Conservation (phyloP, 1,140 invertebrate species). For the Leptinotarsa defecta region DNA sequence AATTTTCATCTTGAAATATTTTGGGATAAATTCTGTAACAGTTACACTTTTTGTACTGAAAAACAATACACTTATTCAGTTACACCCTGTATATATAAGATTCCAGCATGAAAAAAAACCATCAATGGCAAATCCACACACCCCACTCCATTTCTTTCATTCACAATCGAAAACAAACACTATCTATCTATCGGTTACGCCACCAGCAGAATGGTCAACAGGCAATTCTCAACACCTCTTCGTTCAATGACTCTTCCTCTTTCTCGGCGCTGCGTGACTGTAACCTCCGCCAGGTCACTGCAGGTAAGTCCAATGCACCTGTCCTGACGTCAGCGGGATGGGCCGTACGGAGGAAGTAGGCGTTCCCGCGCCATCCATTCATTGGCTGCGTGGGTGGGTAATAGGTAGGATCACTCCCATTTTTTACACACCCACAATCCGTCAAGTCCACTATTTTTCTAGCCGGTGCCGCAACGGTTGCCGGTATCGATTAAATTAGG, state of each 20-base stretch:
- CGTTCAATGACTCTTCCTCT: constrained; percentile 7
- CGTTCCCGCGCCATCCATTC: constrained; percentile 18
- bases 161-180: too few relatives aligned
- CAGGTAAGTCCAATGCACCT: constrained; percentile 28
- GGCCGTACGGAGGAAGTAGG: constrained; percentile 18
- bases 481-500: neutral
- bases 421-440: constrained; percentile 28
- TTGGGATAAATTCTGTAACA: too few relatives aligned
- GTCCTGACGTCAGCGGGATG: constrained; percentile 23
- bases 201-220: neutral
- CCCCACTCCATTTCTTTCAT: too few relatives aligned
- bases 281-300: constrained; percentile 2
- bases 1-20: too few relatives aligned
- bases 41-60: too few relatives aligned
- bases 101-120: too few relatives aligned
- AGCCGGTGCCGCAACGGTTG: neutral
- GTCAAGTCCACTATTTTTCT: constrained; percentile 10
- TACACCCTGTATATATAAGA: too few relatives aligned
- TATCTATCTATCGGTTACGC: too few relatives aligned
- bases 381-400: constrained; percentile 24
- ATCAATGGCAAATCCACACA: too few relatives aligned
- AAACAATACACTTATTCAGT: too few relatives aligned
- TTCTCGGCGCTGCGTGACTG: neutral
- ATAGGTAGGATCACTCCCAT: constrained; percentile 20
- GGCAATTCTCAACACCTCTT: neutral